Evolutionary conservation across 2,797 vertebrate species (phyloP), one percentile per base, ranked within the genome.

Genomic region (Eidolon dupreanum): DNA sequence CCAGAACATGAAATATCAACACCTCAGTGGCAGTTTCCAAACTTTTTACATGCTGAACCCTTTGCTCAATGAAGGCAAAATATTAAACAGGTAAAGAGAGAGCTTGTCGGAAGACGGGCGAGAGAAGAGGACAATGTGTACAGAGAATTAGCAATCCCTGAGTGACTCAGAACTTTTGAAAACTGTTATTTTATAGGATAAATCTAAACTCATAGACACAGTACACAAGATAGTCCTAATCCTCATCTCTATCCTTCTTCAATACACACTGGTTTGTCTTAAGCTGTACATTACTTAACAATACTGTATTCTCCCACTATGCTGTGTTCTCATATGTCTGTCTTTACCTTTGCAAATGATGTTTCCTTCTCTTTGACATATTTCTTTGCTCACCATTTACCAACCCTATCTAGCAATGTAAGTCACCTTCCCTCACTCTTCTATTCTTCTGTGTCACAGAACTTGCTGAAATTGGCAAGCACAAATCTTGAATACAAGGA

Each of bases 1-100:
- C 49, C 20, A 46, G 57, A 78, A 95, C 20, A 31, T 28, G 38
- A 51, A 86, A 86, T 70, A 11, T 28, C 79, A 92, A 63, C 17
- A 68, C 7, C 11, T 49, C 38, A 57, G 22, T 46, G 51, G 28
- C 59, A 85, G 63, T 49, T 85, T 33, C 59, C 38, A 57, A 85
- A 74, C 36, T 19, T 78, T 74, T 79, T 33, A 84, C 43, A 57
- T 16, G 78, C 22, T 38, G 16, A 88, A 84, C n/a, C 9, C 31
- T 66, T 83, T 55, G 78, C 11, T 88, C 87, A 92, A 75, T 33
- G 36, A 92, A 59, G 38, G 36, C 26, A 91, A 93, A 86, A 66
- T 59, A 93, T 15, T 87, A 51, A 78, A 51, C 46, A 71, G 17
- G 3, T 92, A 71, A 68, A 78, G 31, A 33, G 31, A 33, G 51